Base-by-base conservation (phyloP, 2,888 invertebrate species). In the Pherbina coryleti region DNA sequence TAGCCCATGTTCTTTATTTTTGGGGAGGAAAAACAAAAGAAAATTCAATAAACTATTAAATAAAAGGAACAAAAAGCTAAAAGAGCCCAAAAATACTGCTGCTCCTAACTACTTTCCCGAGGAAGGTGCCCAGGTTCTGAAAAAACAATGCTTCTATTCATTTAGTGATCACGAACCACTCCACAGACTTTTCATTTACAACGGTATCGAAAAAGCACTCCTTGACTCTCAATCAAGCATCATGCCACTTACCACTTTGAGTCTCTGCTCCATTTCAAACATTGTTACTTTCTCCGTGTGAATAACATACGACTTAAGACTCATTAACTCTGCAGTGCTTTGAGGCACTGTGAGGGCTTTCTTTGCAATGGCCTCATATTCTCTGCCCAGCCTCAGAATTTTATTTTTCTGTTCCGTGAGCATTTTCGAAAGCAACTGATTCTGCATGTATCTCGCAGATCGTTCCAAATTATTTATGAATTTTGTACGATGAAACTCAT, bases 251-350 rank as follows among this genome's bases (percentile, higher is more conserved):
- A 93, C 92, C 75, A 92, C 91, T 78, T 92, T 92, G 8, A 98
- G 90, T 60, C 94, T 92, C 76, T 94, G 93, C 88, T 97, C 96
- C 93, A 97, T 93, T 81, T 94, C 92, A 0, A 91, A 90, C 1
- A 95, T 90, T 0, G 93, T 90, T 69, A 93, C 91, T 5, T 93
- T 93, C 88, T 97, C 95, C 0, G 96, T 94, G 81, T 92, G 93
- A 79, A 93, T 92, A 64, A 94, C 94, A 89, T 95, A 98, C 0
- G 92, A 93, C 81, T 95, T 94, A 9, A 97, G 91, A 1, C 93
- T 93, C 94, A 98, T 96, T 67, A 98, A 89, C 81, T 96, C 95
- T 0, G 94, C 94, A 0, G 98, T 98, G 87, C 95, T 94, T 9
- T 92, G 91, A 0, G 98, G 98, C 0, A 94, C 92, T 0, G 94